A percentile compares a stretch with the other conserved stretches of the same genome.
These are phyloP conservation scores for Orchesella flavescens DNA, from an alignment of 2,888 invertebrate species.

Conservation along the genomic window DNA sequence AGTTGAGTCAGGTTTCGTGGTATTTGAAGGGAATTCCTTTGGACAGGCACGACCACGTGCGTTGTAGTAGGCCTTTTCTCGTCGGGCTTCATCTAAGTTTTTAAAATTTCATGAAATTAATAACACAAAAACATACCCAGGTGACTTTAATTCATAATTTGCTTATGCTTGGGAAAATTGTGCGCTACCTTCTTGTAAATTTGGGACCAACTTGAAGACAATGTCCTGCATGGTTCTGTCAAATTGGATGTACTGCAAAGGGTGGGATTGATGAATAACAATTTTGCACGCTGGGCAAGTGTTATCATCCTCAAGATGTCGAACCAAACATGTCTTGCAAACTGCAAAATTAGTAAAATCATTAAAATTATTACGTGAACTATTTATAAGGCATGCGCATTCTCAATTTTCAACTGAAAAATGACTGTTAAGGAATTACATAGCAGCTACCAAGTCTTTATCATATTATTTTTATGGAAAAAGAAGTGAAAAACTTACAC, in stretches of 20 bases:
- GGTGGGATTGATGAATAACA: slow-evolving; percentile 99
- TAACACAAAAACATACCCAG: too few relatives aligned
- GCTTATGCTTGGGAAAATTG: too few relatives aligned
- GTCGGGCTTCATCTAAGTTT: slow-evolving; percentile 86
- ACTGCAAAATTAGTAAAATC: slow-evolving; percentile 82
- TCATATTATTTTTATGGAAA: too few relatives aligned
- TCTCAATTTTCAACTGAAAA: too few relatives aligned
- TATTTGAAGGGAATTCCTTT: slow-evolving; percentile 88
- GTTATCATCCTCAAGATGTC: slow-evolving; percentile 97
- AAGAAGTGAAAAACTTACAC: slow-evolving; percentile 80
- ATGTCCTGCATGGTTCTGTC: slow-evolving; percentile 99
- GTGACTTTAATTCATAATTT: too few relatives aligned
- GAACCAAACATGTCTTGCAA: slow-evolving; percentile 98
- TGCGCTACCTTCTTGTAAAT: slow-evolving; percentile 94
- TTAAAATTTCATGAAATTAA: neutral
- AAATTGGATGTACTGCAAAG: slow-evolving; percentile 98
- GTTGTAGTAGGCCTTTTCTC: slow-evolving; percentile 94
- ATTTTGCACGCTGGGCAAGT: slow-evolving; percentile 98
- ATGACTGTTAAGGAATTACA: too few relatives aligned
- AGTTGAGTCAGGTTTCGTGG: slow-evolving; percentile 82
- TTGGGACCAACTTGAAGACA: slow-evolving; percentile 98
- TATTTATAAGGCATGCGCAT: too few relatives aligned
- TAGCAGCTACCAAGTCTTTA: too few relatives aligned
- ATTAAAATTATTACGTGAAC: too few relatives aligned
- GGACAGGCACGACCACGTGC: slow-evolving; percentile 92